These are phyloP conservation scores for Apteryx mantelli DNA, from an alignment of 2,113 vertebrate species.

Conservation along the genomic window DNA sequence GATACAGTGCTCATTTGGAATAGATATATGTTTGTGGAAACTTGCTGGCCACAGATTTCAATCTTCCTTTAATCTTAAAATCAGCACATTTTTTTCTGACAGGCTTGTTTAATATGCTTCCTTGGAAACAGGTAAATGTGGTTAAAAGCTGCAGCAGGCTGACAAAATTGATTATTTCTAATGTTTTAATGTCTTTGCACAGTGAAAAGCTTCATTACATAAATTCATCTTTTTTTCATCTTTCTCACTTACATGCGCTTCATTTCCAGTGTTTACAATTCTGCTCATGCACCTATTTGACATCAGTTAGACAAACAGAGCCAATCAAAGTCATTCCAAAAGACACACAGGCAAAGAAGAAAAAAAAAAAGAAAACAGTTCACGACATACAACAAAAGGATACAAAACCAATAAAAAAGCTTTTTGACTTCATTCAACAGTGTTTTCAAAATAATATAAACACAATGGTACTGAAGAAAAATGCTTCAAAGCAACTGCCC, in stretches of 20 bases:
- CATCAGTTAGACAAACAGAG: neutral
- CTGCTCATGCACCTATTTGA: neutral
- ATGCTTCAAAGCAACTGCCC: neutral
- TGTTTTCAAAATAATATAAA: neutral
- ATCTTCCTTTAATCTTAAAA: neutral
- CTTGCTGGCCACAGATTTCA: neutral
- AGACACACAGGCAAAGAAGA: neutral
- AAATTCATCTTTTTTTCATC: neutral
- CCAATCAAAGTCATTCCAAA: neutral
- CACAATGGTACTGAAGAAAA: neutral
- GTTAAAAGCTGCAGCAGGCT: neutral
- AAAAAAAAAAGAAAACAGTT: fast-evolving
- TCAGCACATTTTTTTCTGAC: neutral
- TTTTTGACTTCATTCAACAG: neutral
- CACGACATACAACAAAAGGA: neutral
- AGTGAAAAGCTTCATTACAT: neutral
- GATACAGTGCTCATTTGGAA: neutral
- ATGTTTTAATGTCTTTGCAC: neutral
- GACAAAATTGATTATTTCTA: neutral
- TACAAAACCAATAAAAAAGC: neutral
- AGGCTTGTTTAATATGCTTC: neutral
- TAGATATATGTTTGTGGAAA: neutral
- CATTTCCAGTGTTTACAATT: neutral
- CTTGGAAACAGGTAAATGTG: neutral
- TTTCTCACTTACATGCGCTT: neutral